Base-by-base conservation (phyloP, 2,888 invertebrate genomes). In the Cantharis nigra region DNA sequence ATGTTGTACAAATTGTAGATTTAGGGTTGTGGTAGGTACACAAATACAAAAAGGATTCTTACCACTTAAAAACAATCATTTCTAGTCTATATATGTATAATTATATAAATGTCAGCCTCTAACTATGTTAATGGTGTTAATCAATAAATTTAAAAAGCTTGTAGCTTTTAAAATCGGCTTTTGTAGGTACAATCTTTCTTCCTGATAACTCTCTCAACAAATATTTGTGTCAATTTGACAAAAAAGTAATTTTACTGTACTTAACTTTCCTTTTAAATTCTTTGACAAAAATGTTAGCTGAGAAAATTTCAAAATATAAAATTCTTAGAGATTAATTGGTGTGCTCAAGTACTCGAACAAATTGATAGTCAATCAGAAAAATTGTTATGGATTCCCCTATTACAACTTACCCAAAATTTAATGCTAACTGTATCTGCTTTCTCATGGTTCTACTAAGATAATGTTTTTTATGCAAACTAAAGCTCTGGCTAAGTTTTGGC, bases 21-120 rank as follows among this genome's bases (percentile, higher is more conserved):
- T 67, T 67, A 67, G 65, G 65, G 65, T 67, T 67, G 65, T 67
- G 65, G 65, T 67, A 70, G 30, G 28, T 33, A 30, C 70, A 70
- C 28, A 70, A 33, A 28, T 70, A 33, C 70, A 70, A 70, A 23
- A 70, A 70, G 28, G 18, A 70, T 70, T 28, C 30, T 18, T 33
- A 70, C 72, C 74, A 72, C 64, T 72, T 65, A 75, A 70, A 67
- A 75, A 78, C 72, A 75, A 78, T 78, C 78, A 72, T 70, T 78
- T 75, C 75, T 78, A 78, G 75, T 78, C 78, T 78, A 75, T 75
- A 75, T 71, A 71, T 70, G 70, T 28, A 70, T 70, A 74, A 74
- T 74, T 65, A 77, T 78, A 63, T 78, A 71, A 74, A 71, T 77
- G 77, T 77, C 70, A 77, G 77, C 77, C 74, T 77, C 33, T 67